Conservation (phyloP, 35 echinoderm and acorn worm species). For the Ophiothrix spiculata region DNA sequence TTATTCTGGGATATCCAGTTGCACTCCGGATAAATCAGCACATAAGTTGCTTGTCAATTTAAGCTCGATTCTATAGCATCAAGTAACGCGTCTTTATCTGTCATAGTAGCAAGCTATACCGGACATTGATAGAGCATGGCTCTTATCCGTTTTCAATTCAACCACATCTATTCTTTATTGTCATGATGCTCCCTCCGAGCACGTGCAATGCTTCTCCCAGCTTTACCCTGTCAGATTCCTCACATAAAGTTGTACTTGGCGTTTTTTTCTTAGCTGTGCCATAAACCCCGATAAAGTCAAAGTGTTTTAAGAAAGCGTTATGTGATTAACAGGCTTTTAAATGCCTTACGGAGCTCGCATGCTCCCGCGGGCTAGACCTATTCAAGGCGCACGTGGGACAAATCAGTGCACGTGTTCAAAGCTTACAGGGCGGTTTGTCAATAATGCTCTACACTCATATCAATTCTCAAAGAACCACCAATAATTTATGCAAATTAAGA, state of each 20-base stretch:
- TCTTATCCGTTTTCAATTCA: background rate
- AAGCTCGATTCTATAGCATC: background rate
- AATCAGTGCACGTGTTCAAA: background rate
- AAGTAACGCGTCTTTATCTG: background rate
- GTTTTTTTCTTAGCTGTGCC: background rate
- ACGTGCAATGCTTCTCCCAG: background rate
- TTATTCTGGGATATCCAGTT: too few species aligned
- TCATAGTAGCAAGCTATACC: background rate
- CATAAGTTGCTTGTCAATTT: background rate
- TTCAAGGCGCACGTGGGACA: background rate
- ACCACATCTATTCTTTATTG: background rate
- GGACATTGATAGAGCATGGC: background rate
- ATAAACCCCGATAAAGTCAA: background rate
- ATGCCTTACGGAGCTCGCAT: background rate
- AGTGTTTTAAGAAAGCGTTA: background rate
- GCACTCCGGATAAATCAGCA: background rate
- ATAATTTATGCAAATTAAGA: constrained; percentile 9
- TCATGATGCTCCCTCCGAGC: background rate
- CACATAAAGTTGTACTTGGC: too few species aligned
- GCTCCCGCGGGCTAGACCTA: background rate
- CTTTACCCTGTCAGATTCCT: background rate
- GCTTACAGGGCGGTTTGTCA: background rate
- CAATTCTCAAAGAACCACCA: background rate
- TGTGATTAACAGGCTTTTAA: constrained; percentile 6
- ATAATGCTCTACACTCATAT: background rate